phyloP scores from a whole-genome alignment of 2,113 vertebrate genomes.

The Balaenoptera acutorostrata region DNA sequence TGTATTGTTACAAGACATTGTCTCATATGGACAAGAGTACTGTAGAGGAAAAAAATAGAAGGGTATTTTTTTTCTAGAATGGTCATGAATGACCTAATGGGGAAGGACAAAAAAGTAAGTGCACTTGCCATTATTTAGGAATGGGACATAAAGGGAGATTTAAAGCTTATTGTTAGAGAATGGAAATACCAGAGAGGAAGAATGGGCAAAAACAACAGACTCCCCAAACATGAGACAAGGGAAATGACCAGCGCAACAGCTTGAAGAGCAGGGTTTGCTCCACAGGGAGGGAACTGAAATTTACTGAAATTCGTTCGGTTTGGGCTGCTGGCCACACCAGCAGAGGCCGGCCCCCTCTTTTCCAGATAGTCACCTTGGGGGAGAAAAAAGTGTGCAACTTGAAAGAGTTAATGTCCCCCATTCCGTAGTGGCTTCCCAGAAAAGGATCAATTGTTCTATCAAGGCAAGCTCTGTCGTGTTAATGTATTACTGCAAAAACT shows the following conservation, averaged over 20 bases:
- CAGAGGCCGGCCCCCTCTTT: constrained; percentile 29
- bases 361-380: constrained; percentile 46
- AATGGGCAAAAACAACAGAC: constrained; percentile 86
- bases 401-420: constrained; percentile 84
- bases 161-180: constrained; percentile 90
- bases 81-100: constrained; percentile 94
- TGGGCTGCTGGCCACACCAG: constrained; percentile 45
- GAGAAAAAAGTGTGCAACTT: constrained; percentile 81
- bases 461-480: constrained; percentile 88
- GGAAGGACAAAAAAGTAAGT: constrained; percentile 92
- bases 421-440: constrained; percentile 80
- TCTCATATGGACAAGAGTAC: constrained; percentile 93
- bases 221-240: constrained; percentile 85
- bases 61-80: constrained; percentile 89
- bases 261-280: constrained; percentile 72
- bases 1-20: constrained; percentile 98
- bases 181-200: constrained; percentile 85
- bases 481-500: constrained; percentile 90
- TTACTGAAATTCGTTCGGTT: constrained; percentile 46
- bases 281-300: constrained; percentile 64
- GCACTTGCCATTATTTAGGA: constrained; percentile 91
- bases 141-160: constrained; percentile 89
- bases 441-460: constrained; percentile 86
- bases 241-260: constrained; percentile 78
- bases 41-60: constrained; percentile 84